A percentile compares a stretch with the other conserved stretches of the same genome.
Evolutionary conservation across 2,888 invertebrate genomes (phyloP).

Genomic region (Choristoneura rosaceana): DNA sequence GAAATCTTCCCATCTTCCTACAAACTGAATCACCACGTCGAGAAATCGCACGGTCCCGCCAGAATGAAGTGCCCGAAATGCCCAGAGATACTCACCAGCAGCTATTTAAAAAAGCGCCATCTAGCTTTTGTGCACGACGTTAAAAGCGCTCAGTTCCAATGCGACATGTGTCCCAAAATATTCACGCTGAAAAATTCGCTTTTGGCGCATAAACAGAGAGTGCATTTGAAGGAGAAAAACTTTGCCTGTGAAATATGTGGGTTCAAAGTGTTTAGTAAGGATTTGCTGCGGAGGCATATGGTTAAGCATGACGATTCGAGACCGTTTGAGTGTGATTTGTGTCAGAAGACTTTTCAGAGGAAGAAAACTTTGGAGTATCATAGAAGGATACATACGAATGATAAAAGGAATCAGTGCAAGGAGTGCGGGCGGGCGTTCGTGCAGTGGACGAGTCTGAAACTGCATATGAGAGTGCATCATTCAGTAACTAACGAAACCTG

Average conservation of each 20-base stretch:
- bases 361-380: conserved; percentile 84
- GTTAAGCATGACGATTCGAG: conserved; percentile 84
- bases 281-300: conserved; percentile 81
- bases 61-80: conserved; percentile 66
- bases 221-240: conserved; percentile 69
- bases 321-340: conserved; percentile 84
- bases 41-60: conserved; percentile 33
- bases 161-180: conserved; percentile 65
- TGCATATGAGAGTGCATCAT: conserved; percentile 83
- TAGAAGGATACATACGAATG: conserved; percentile 83
- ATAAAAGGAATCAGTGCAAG: conserved; percentile 80
- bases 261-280: conserved; percentile 70
- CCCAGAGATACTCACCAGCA: conserved; percentile 60
- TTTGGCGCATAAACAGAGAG: conserved; percentile 63
- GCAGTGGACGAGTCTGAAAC: conserved; percentile 84
- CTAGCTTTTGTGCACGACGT: conserved; percentile 69
- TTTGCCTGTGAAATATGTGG: conserved; percentile 71
- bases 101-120: conserved; percentile 67
- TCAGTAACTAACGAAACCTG: conserved; percentile 53
- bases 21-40: conserved; percentile 51
- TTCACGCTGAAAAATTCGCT: conserved; percentile 65
- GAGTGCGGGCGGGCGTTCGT: conserved; percentile 85
- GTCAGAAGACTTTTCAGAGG: conserved; percentile 85
- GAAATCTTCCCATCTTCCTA: conserved; percentile 53
- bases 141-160: conserved; percentile 64